Conservation (phyloP, 2,888 invertebrate species). For the Eilema depressum region DNA sequence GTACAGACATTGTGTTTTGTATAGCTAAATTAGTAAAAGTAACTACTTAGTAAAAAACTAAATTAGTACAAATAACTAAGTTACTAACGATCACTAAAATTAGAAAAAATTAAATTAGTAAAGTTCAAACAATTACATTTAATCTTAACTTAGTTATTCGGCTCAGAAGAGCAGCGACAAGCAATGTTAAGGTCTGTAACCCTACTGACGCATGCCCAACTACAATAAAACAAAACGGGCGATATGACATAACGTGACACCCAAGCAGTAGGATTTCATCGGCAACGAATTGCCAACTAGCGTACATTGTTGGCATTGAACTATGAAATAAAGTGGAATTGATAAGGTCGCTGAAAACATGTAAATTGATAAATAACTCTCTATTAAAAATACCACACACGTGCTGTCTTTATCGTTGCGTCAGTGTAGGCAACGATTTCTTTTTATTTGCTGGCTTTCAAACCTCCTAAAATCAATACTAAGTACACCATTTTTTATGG, state of each 20-base stretch:
- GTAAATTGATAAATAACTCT: not conserved
- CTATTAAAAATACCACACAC: not conserved
- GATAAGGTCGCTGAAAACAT: not conserved
- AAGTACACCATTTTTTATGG: not conserved
- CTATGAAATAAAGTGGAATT: not conserved
- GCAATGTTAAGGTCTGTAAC: not conserved
- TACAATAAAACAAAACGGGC: not conserved
- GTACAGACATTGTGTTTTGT: not conserved
- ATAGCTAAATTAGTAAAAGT: slow-evolving; percentile 2
- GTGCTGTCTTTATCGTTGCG: not conserved
- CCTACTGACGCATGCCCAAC: not conserved
- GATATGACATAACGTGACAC: not conserved
- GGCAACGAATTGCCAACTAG: not conserved
- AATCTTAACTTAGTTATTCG: not conserved
- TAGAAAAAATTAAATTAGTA: not conserved
- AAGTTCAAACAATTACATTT: not conserved
- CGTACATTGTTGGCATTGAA: not conserved
- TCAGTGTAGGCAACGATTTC: not conserved
- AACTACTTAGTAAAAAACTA: not conserved
- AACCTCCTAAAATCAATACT: not conserved
- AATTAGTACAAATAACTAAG: slow-evolving; percentile 3
- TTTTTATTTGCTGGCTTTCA: not conserved
- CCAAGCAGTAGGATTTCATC: not conserved
- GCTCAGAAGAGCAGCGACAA: not conserved
- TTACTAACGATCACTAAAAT: not conserved